Evolutionary conservation across 2,113 vertebrate genomes (phyloP).

Genomic region (Eclectus roratus): DNA sequence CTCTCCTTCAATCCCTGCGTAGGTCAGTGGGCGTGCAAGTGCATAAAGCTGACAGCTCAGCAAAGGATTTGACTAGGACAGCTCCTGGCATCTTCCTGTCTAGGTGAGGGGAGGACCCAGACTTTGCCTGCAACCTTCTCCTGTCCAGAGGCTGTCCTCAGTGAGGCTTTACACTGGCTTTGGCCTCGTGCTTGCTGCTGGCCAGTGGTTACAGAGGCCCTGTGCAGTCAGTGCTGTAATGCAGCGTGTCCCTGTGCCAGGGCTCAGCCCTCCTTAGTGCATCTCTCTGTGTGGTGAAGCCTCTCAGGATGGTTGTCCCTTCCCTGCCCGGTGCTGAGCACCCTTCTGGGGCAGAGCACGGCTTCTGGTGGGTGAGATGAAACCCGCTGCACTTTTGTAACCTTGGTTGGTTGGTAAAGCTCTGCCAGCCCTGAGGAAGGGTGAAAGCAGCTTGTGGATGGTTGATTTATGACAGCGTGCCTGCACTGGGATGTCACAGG

Average conservation of each 20-base stretch:
- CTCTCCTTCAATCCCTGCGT: not conserved
- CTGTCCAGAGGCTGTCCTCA: not conserved
- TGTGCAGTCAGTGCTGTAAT: not conserved
- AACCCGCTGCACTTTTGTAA: not conserved
- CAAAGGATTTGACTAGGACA: slow-evolving; percentile 15
- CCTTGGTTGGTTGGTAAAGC: not conserved
- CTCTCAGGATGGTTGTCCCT: not conserved
- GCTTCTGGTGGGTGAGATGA: not conserved
- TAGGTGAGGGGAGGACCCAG: slow-evolving; percentile 36
- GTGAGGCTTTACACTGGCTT: not conserved
- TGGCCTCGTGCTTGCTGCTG: not conserved
- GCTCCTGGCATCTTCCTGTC: not conserved
- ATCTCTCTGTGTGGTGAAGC: not conserved
- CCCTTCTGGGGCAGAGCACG: fast-evolving
- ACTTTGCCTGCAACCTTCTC: not conserved
- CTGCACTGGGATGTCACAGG: not conserved
- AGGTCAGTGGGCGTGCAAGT: slow-evolving; percentile 48
- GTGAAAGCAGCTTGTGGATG: not conserved
- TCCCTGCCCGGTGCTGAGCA: fast-evolving
- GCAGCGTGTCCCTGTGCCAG: fast-evolving
- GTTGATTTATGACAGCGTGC: fast-evolving
- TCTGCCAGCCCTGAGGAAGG: not conserved
- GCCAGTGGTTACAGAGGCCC: fast-evolving
- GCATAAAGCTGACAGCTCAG: slow-evolving; percentile 37
- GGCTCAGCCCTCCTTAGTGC: not conserved